Evolutionary conservation across 2,113 vertebrate genomes (phyloP), one percentile per base, ranked within the genome.

Genomic region (Apistogramma diplotaenia): DNA sequence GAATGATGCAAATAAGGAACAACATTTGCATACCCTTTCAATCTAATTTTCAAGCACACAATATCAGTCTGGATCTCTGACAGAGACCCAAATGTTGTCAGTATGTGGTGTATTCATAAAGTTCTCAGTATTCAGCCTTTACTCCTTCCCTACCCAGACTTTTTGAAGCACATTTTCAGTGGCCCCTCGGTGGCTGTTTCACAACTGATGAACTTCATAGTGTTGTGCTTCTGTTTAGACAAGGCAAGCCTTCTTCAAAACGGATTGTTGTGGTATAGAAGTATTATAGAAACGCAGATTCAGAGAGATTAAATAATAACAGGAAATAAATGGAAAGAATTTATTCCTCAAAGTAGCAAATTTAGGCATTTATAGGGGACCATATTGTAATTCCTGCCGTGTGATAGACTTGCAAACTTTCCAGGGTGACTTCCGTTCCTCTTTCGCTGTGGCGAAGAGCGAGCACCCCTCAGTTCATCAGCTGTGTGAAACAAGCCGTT

Each of bases 21-120:
- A 8, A 40, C 78, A 84, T 87, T 89, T 85, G 84, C 87, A 87
- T 89, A 83, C 56, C 70, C 67, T 84, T 87, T 84, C 81, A 89
- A 89, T 87, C 81, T 82, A 75, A 79, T 51, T 71, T 80, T 79
- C 78, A 84, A 57, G 71, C 74, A 67, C 61, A 76, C 54, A 58
- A 86, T 78, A 83, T 87, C 77, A 82, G 82, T 79, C 46, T 80
- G 84, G 60, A 87, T 89, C 76, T 82, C 74, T 83, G 76, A 86
- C 83, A 74, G 79, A 78, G 74, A 73, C 35, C 56, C 31, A 54
- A 62, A 86, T 78, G 79, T 35, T 80, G 82, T 73, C 78, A 46
- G 54, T 61, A 60, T 79, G 72, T 57, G 70, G 60, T 13, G 75
- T 6, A 59, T 75, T 80, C 49, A 16, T 16, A 3, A 73, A 72